Evolutionary conservation across 2,888 invertebrate genomes (phyloP).

Genomic region (Pandemis heparana): DNA sequence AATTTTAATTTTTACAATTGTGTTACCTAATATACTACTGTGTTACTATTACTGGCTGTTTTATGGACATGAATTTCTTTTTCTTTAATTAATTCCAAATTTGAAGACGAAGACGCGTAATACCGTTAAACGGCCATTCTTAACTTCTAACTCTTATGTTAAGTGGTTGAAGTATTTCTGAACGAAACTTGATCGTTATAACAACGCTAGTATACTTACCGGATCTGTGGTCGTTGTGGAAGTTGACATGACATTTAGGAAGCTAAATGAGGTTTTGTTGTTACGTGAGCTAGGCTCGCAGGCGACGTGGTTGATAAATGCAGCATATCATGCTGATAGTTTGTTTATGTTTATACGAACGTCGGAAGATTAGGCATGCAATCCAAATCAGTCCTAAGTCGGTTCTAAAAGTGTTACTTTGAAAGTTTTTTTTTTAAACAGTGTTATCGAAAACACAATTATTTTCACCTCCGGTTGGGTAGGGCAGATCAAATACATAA

Average conservation of each 20-base stretch:
- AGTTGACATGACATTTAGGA: conserved; percentile 5
- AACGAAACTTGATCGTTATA: neutral
- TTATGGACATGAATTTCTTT: conserved; percentile 32
- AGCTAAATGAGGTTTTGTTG: neutral
- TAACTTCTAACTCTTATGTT: neutral
- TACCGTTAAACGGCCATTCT: conserved; percentile 18
- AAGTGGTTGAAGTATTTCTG: neutral
- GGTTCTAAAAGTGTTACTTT: too few species aligned
- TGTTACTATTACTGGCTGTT: conserved; percentile 15
- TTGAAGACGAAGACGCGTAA: conserved; percentile 22
- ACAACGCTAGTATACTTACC: neutral
- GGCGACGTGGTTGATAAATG: conserved; percentile 7
- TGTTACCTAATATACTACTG: conserved; percentile 30
- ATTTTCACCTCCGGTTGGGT: too few species aligned
- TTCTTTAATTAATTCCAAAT: conserved; percentile 36
- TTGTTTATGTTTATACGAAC: too few species aligned
- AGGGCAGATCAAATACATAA: too few species aligned
- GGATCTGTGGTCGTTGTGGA: neutral
- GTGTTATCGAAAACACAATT: too few species aligned
- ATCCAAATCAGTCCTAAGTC: too few species aligned
- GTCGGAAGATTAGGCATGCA: neutral
- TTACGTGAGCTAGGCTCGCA: neutral
- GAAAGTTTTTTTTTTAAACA: too few species aligned
- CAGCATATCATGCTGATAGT: neutral
- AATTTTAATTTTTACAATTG: conserved; percentile 39